These are phyloP conservation scores for Archips crataeganus DNA, from an alignment of 2,888 invertebrate genomes.

Conservation along the genomic window DNA sequence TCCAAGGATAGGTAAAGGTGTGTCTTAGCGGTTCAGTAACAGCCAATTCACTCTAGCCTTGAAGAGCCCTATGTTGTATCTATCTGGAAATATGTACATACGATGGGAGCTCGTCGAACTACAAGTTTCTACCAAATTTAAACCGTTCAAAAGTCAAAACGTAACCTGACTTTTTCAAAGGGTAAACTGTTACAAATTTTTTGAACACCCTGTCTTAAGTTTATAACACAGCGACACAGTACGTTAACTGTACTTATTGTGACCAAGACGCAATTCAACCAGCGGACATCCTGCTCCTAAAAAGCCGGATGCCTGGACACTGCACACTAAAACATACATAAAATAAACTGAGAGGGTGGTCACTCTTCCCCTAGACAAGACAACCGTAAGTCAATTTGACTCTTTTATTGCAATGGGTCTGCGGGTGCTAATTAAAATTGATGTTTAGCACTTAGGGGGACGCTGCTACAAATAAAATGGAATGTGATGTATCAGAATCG, in stretches of 20 bases:
- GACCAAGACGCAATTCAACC: slow-evolving; percentile 3
- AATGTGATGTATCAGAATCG: slow-evolving; percentile 22
- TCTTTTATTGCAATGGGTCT: slow-evolving; percentile 11
- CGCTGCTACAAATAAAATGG: slow-evolving; percentile 7
- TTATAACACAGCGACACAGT: no score
- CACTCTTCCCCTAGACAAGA: slow-evolving; percentile 32
- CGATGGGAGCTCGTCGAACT: no score
- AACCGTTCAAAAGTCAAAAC: no score
- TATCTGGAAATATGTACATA: no score
- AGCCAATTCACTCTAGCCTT: no score
- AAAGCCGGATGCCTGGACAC: slow-evolving; percentile 30
- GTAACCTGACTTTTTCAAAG: no score
- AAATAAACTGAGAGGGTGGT: slow-evolving; percentile 27
- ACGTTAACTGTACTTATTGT: background rate
- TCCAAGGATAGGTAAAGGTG: no score
- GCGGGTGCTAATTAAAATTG: slow-evolving; percentile 50
- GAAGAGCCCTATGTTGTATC: no score
- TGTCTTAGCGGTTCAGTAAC: no score
- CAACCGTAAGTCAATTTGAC: slow-evolving; percentile 28
- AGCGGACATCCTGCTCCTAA: slow-evolving; percentile 23
- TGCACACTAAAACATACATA: slow-evolving; percentile 12
- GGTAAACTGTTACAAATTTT: no score
- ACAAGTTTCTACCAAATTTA: no score
- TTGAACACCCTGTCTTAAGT: no score
- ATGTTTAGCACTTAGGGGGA: slow-evolving; percentile 43